phyloP scores from a whole-genome alignment of 2,888 invertebrate genomes.

The Carterocephalus palaemon region DNA sequence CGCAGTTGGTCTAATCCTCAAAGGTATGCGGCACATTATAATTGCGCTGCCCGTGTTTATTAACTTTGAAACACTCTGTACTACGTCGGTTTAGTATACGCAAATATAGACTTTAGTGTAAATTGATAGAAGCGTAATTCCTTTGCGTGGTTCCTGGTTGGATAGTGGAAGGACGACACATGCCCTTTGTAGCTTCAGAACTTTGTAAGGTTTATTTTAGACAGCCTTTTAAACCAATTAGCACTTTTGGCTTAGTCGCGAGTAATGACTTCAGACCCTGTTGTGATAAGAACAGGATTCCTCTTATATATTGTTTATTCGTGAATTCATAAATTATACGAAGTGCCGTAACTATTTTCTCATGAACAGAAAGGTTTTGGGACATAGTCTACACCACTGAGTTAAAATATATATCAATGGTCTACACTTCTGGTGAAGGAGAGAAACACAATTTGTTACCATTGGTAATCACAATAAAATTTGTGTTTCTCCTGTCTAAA shows the following conservation, averaged over 20 bases:
- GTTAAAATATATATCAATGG: no score
- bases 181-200: constrained; percentile 7
- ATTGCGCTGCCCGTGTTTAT: constrained; percentile 36
- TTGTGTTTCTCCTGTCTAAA: no score
- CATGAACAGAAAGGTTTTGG: no score
- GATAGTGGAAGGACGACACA: constrained; percentile 11
- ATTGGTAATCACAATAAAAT: no score
- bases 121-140: neutral
- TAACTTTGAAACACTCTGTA: constrained; percentile 26
- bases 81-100: neutral
- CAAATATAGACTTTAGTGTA: constrained; percentile 2
- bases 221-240: constrained; percentile 1
- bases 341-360: no score
- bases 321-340: no score
- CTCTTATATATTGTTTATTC: no score
- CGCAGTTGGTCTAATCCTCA: constrained; percentile 32
- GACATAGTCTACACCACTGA: no score
- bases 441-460: no score
- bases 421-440: no score
- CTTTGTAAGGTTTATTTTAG: constrained; percentile 15
- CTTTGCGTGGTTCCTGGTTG: neutral
- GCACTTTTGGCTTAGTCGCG: neutral
- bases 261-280: no score
- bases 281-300: no score
- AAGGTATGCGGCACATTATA: constrained; percentile 37